A percentile compares a stretch with the other conserved stretches of the same genome.
These are phyloP conservation scores for Oncorhynchus clarkii DNA, from an alignment of 2,113 vertebrate genomes.

Conservation along the genomic window DNA sequence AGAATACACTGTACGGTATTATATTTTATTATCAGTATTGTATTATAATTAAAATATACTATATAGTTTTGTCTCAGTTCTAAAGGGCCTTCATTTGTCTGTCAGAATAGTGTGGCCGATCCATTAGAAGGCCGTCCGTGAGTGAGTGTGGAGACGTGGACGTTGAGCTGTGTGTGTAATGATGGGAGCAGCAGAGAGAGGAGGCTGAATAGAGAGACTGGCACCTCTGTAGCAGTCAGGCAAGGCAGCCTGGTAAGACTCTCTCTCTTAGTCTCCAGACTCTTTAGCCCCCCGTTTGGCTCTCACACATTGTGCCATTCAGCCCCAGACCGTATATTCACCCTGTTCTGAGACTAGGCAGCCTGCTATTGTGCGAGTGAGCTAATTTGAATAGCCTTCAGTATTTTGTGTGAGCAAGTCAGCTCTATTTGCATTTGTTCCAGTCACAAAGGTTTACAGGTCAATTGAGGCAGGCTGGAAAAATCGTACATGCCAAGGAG, in stretches of 20 bases:
- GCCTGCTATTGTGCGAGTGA: slow-evolving; percentile 81
- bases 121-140: not conserved
- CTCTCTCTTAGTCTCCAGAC: slow-evolving; percentile 24
- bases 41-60: too few relatives aligned
- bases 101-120: not conserved
- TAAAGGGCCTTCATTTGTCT: too few relatives aligned
- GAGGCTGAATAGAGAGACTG: slow-evolving; percentile 8
- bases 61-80: too few relatives aligned
- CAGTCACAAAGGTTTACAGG: slow-evolving; percentile 91
- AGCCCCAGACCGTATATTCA: slow-evolving; percentile 71
- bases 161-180: not conserved
- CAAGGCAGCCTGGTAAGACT: slow-evolving; percentile 6
- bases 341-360: slow-evolving; percentile 68
- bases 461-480: slow-evolving; percentile 86
- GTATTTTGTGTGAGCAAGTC: slow-evolving; percentile 87
- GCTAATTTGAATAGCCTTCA: slow-evolving; percentile 87
- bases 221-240: slow-evolving; percentile 1
- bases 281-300: slow-evolving; percentile 62
- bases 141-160: too few relatives aligned
- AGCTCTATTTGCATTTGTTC: slow-evolving; percentile 90
- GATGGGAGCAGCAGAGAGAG: not conserved
- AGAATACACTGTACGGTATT: too few relatives aligned
- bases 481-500: slow-evolving; percentile 67
- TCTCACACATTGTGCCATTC: slow-evolving; percentile 60
- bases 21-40: too few relatives aligned